Evolutionary conservation across 2,113 vertebrate species (phyloP).

Genomic region (Poicephalus gulielmi): DNA sequence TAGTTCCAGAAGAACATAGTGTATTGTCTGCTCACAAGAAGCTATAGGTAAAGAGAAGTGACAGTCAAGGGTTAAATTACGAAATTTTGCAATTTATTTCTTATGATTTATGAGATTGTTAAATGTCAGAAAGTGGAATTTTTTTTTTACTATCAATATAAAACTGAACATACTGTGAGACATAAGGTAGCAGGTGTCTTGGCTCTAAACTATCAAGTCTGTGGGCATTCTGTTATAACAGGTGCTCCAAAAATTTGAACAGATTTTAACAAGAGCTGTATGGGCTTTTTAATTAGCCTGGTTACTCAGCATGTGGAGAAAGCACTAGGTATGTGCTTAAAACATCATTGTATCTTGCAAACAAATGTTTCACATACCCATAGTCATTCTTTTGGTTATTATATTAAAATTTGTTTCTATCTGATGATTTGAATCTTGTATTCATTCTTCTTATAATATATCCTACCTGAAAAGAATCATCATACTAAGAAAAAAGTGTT

Average conservation of each 20-base stretch:
- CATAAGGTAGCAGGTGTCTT: slow-evolving; percentile 87
- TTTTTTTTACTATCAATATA: slow-evolving; percentile 79
- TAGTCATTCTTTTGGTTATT: slow-evolving; percentile 61
- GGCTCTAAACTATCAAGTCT: slow-evolving; percentile 83
- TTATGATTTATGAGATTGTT: slow-evolving; percentile 78
- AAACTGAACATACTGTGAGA: slow-evolving; percentile 84
- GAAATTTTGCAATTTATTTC: slow-evolving; percentile 76
- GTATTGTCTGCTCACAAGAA: slow-evolving; percentile 2
- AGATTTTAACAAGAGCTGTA: slow-evolving; percentile 85
- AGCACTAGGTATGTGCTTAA: slow-evolving; percentile 80
- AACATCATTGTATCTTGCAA: slow-evolving; percentile 80
- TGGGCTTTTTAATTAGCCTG: slow-evolving; percentile 85
- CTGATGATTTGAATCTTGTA: slow-evolving; percentile 42
- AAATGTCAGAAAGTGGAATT: slow-evolving; percentile 83
- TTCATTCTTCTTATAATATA: slow-evolving; percentile 31
- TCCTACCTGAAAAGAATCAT: slow-evolving; percentile 23
- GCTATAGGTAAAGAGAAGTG: slow-evolving; percentile 61
- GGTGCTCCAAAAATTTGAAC: slow-evolving; percentile 85
- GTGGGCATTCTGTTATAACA: slow-evolving; percentile 87
- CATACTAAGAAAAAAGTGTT: background rate
- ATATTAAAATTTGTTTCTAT: slow-evolving; percentile 54
- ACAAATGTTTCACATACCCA: slow-evolving; percentile 72
- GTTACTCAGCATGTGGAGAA: slow-evolving; percentile 83
- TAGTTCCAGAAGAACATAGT: background rate
- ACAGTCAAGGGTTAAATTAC: slow-evolving; percentile 74